Evolutionary conservation across 2,113 vertebrate species (phyloP), one percentile per base, ranked within the genome.

Genomic region (Oryzias javanicus): DNA sequence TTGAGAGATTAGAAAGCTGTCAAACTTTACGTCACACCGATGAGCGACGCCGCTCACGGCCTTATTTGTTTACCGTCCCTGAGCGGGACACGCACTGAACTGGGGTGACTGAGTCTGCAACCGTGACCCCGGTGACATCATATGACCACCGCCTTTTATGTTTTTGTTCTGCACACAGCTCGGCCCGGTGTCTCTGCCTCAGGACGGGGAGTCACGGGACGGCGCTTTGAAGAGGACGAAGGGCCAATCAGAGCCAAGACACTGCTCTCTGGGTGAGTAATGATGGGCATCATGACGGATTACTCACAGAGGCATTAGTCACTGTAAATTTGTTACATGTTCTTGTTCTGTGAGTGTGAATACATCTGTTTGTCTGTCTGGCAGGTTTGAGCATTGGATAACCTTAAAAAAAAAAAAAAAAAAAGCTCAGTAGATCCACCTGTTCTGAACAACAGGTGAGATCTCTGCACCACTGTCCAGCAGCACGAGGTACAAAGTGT

Each of bases 401-500:
- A 35, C 8, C 35, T 35, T 35, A 3, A 35, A 35, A 35, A 35
- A 35, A 12, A 35, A 12, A 12, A 12, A 35, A 35, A 10, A 1
- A 19, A 47, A 19, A n/a, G n/a, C 3, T 17, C 46, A 4, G 46
- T 10, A 47, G n/a, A 18, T 47, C 16, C 10, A 12, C n/a, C 5
- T 12, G 17, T 58, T 54, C 67, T 75, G 48, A 69, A 59, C 67
- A 60, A 69, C 55, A 60, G 81, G 70, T 60, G 74, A 88, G 85
- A 87, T 83, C 55, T 72, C 78, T 70, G 78, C 84, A 79, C 58
- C 82, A 78, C 78, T 76, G 75, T 69, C 54, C 59, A 62, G 78
- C 76, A 62, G 84, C 83, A 79, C 76, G 82, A 74, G 42, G 84
- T 71, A 91, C 91, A 88, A 88, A 90, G 80, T 87, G 88, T 90